Conservation (phyloP, 2,888 invertebrate species). For the Drosophila neonasuta region DNA sequence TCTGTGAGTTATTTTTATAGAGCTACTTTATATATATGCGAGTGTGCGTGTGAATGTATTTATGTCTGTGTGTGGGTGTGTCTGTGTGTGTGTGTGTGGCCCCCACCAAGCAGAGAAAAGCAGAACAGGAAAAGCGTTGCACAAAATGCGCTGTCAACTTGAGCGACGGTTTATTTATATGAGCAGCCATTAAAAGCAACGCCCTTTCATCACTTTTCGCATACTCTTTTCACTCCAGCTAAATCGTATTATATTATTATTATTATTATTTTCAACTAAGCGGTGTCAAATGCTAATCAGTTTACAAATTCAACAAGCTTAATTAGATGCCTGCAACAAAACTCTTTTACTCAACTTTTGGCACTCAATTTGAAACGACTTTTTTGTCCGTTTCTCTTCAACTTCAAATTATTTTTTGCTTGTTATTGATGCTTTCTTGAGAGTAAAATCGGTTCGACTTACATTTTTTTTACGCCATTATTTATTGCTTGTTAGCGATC, state of each 20-base stretch:
- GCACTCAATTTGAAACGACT: background rate
- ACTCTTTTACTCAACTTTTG: background rate
- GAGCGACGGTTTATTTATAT: conserved; percentile 54
- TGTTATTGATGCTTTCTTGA: background rate
- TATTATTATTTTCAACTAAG: background rate
- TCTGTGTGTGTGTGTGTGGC: background rate
- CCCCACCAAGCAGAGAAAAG: conserved; percentile 23
- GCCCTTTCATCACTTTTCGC: conserved; percentile 35
- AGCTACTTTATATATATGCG: conserved; percentile 59
- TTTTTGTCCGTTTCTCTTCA: background rate
- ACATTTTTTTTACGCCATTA: conserved; percentile 31
- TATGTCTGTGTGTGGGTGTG: background rate
- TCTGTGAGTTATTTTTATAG: conserved; percentile 73
- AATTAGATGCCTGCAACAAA: background rate
- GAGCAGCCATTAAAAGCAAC: conserved; percentile 37
- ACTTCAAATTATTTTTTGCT: background rate
- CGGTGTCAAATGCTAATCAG: background rate
- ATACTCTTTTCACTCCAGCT: conserved; percentile 19
- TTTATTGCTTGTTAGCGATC: conserved; percentile 64
- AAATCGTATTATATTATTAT: background rate
- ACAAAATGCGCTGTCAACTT: conserved; percentile 62
- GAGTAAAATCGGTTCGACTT: conserved; percentile 6
- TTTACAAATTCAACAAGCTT: too few species aligned
- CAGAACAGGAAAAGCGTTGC: conserved; percentile 31
- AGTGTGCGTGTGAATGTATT: background rate